Percentiles rank a stretch among this genome's conserved stretches.
These are phyloP conservation scores for Oithona nana DNA, from an alignment of 2,888 invertebrate genomes.

Conservation along the genomic window DNA sequence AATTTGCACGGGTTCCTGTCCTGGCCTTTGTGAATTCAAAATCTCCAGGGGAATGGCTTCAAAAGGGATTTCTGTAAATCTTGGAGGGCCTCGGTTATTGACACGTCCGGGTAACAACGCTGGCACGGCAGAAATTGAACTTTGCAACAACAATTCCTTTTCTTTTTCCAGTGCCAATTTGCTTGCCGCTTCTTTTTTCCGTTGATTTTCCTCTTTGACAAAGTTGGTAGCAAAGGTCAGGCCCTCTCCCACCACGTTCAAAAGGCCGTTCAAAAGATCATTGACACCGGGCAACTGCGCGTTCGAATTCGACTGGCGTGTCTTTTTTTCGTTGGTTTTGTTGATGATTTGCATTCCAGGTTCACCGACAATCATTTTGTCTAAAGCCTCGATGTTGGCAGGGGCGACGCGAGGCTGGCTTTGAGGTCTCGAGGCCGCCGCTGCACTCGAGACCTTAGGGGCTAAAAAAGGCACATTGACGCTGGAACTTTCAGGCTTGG, in stretches of 20 bases:
- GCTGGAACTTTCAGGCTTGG: not conserved
- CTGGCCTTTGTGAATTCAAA: constrained; percentile 20
- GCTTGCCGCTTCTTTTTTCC: not conserved
- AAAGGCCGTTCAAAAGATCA: constrained; percentile 4
- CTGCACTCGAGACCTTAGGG: not conserved
- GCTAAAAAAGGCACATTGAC: not conserved
- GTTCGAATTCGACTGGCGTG: not conserved
- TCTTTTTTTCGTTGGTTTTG: not conserved
- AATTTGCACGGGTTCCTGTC: not conserved
- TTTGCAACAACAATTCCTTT: not conserved
- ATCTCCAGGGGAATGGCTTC: constrained; percentile 24
- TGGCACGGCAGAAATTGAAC: not conserved
- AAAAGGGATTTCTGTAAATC: constrained; percentile 46
- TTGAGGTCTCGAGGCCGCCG: not conserved
- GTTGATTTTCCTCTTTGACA: constrained; percentile 10
- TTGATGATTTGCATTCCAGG: too few relatives aligned
- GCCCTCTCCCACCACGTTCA: constrained; percentile 16
- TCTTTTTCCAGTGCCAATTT: not conserved
- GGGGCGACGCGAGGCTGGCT: not conserved
- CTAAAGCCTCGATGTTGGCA: not conserved
- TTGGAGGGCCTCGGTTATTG: constrained; percentile 72
- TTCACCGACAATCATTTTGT: too few relatives aligned
- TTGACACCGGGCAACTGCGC: not conserved
- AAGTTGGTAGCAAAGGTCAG: constrained; percentile 14
- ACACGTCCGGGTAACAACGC: constrained; percentile 35